phyloP scores from a whole-genome alignment of 2,888 invertebrate species.

The Cerastis leucographa region DNA sequence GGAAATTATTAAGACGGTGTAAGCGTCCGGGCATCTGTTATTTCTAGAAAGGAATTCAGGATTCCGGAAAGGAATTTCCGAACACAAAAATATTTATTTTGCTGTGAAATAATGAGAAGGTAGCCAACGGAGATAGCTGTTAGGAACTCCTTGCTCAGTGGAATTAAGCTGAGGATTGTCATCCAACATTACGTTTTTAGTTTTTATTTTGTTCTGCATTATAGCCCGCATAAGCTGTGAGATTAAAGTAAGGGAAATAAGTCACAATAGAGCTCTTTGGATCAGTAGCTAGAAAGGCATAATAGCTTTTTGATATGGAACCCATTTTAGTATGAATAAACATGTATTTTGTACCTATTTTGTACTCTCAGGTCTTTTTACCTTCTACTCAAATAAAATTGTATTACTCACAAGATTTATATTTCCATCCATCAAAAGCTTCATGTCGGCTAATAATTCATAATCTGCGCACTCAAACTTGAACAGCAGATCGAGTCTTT shows the following conservation, averaged over 20 bases:
- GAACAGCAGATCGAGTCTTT: background rate
- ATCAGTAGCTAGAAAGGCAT: conserved; percentile 15
- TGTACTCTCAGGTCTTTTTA: background rate
- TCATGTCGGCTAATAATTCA: background rate
- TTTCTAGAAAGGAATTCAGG: conserved; percentile 59
- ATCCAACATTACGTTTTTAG: conserved; percentile 50
- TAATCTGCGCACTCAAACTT: background rate
- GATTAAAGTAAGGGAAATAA: conserved; percentile 38
- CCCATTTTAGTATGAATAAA: conserved; percentile 2
- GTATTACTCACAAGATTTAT: background rate
- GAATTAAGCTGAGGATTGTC: conserved; percentile 63
- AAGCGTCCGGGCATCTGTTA: conserved; percentile 55
- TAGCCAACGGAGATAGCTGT: conserved; percentile 57
- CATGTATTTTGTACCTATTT: background rate
- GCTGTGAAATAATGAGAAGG: conserved; percentile 57
- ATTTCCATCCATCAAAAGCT: background rate
- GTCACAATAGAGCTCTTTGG: conserved; percentile 31
- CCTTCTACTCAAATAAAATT: background rate
- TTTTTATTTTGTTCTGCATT: conserved; percentile 53
- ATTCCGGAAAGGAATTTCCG: conserved; percentile 50
- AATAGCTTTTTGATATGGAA: conserved; percentile 33
- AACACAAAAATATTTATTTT: conserved; percentile 64
- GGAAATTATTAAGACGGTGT: conserved; percentile 60
- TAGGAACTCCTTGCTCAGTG: conserved; percentile 52
- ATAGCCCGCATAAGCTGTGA: conserved; percentile 36